Evolutionary conservation across 2,888 invertebrate species (phyloP), one percentile per base, ranked within the genome.

Genomic region (Cephus runcator): DNA sequence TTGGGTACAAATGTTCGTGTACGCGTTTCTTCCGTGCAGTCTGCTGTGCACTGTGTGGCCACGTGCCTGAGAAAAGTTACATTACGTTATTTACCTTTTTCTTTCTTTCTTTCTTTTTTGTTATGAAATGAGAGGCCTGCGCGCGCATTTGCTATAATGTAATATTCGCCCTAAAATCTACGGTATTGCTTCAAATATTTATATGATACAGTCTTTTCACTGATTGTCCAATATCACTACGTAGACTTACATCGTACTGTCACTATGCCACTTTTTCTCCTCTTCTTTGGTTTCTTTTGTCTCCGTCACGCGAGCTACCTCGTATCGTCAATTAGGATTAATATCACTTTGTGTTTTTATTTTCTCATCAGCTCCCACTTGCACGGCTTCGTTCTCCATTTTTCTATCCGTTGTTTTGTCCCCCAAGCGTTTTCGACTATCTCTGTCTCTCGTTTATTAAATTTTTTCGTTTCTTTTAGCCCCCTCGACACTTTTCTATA

Each of bases 181-280:
- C 84, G 81, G 85, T 91, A 91, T 91, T 90, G 90, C 90, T 91
- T 90, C 87, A 84, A 56, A 87, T 87, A 90, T 90, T 56, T 87
- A 88, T 91, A 91, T 90, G 90, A 88, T 91, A 91, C 91, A 91
- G 91, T 91, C 91, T 91, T 90, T 89, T 91, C 90, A 91, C 91
- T 91, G 91, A 91, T 91, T 91, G 91, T 91, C 91, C 91, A 87
- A 89, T 90, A 91, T 91, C 90, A 90, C 91, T 90, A 89, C 87
- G 85, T 89, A 88, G 36, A 76, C 75, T 30, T 75, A 69, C 69
- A 76, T 56, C 56, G 36, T 75, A 34, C 31, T 56, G 35, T 34
- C n/a, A 68, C 34, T 56, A 34, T 35, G 40, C 68, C 31, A 76
- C 34, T 69, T 74, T 34, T 40, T 71, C 69, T 36, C 68, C 11